phyloP scores from a whole-genome alignment of 1,140 invertebrate species.

The Pantala flavescens region DNA sequence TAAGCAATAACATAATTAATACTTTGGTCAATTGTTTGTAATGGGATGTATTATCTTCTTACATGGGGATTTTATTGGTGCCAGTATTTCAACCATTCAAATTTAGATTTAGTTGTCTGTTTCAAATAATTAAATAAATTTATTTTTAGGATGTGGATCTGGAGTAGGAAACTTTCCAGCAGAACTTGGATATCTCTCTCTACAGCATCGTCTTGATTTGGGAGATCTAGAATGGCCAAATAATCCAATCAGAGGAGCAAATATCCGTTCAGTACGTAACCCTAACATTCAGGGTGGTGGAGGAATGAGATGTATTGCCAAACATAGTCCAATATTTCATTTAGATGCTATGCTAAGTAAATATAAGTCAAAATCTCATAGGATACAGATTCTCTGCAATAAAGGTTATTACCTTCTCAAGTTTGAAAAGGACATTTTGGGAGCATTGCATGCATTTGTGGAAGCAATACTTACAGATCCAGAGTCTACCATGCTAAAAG shows the following conservation, averaged over 20 bases:
- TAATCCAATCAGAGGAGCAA: neutral
- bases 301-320: neutral
- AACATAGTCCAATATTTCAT: neutral
- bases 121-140: neutral
- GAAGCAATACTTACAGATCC: neutral
- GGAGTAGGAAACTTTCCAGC: neutral
- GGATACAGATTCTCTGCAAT: neutral
- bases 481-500: neutral
- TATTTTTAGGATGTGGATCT: no score
- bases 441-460: neutral
- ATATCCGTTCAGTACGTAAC: neutral
- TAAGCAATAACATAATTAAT: neutral
- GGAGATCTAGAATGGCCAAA: neutral
- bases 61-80: no score
- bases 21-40: neutral
- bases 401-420: neutral
- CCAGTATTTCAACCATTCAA: neutral
- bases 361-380: neutral
- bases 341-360: neutral
- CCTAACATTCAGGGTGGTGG: neutral
- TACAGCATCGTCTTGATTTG: neutral
- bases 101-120: neutral
- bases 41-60: no score
- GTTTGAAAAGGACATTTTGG: neutral
- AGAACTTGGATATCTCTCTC: neutral